Percentiles rank a stretch among this genome's conserved stretches.
Conservation (phyloP, 2,888 invertebrate species). For the Eudemis profundana region DNA sequence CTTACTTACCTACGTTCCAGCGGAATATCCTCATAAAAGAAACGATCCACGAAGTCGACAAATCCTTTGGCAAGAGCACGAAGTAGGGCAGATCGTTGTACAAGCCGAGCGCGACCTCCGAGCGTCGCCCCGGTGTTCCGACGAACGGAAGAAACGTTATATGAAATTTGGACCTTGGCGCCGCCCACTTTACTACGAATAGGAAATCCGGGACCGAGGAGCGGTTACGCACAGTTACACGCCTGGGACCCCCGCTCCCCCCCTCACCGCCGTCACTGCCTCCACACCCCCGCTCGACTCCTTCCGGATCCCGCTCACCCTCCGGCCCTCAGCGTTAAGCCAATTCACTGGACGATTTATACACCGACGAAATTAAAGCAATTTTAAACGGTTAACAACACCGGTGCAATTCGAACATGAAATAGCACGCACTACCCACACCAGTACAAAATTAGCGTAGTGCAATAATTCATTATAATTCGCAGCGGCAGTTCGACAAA, state of each 20-base stretch:
- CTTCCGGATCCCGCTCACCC: conserved; percentile 65
- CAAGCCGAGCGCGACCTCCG: conserved; percentile 79
- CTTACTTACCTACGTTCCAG: conserved; percentile 77
- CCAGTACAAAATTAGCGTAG: conserved; percentile 55
- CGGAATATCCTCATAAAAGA: conserved; percentile 79
- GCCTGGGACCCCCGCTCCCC: conserved; percentile 74
- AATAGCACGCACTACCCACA: conserved; percentile 63
- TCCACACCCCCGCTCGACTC: conserved; percentile 52
- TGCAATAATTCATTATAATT: conserved; percentile 54
- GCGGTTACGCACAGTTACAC: conserved; percentile 84
- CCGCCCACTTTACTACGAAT: conserved; percentile 84
- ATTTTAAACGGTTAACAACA: conserved; percentile 78
- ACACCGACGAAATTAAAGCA: conserved; percentile 82
- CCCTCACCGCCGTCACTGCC: conserved; percentile 54
- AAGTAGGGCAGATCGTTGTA: conserved; percentile 82
- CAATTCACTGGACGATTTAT: conserved; percentile 83
- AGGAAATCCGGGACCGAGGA: conserved; percentile 84
- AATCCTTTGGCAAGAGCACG: conserved; percentile 83
- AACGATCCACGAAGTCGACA: conserved; percentile 81
- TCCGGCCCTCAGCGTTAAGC: conserved; percentile 76
- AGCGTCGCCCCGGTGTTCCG: conserved; percentile 72
- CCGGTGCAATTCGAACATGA: conserved; percentile 64
- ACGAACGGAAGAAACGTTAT: conserved; percentile 80
- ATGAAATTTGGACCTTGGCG: conserved; percentile 81
- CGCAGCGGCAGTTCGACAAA: conserved; percentile 57